Percentiles rank a stretch among this genome's conserved stretches.
Conservation (phyloP, 2,113 vertebrate species). For the Amphiprion ocellaris region DNA sequence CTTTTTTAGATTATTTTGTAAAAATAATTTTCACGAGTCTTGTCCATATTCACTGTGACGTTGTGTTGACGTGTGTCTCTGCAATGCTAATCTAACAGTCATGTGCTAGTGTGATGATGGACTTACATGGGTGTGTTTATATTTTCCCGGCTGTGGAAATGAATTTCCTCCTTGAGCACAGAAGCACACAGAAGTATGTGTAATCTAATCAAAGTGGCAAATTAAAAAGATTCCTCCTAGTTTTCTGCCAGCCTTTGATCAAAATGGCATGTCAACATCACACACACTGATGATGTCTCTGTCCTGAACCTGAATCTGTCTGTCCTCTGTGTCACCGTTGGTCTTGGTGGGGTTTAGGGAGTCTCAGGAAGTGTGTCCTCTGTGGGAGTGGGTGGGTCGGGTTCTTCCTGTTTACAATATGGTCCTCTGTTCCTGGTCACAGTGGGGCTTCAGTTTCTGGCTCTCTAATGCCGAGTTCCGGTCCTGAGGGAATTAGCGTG, state of each 20-base stretch:
- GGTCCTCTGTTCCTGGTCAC: conserved; percentile 26
- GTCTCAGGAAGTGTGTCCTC: conserved; percentile 37
- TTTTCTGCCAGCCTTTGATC: background rate
- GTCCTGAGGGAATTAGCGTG: background rate
- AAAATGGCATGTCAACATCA: background rate
- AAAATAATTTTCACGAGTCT: no score
- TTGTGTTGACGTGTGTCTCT: background rate
- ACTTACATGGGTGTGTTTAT: background rate
- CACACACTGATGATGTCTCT: background rate
- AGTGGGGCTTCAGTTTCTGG: conserved; percentile 18
- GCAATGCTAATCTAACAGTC: background rate
- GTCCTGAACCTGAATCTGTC: background rate
- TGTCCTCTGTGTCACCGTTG: background rate
- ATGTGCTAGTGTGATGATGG: background rate
- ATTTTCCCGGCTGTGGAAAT: background rate
- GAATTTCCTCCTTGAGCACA: background rate
- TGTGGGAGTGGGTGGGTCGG: conserved; percentile 31
- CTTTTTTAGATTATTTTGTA: no score
- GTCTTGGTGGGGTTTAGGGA: no score
- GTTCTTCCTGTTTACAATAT: conserved; percentile 65
- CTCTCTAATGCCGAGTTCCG: background rate
- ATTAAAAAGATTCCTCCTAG: background rate
- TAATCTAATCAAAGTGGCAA: background rate
- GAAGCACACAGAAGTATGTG: background rate
- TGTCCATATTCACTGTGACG: no score